These are phyloP conservation scores for Spatula versicolor DNA, from an alignment of 2,797 vertebrate genomes.

Conservation along the genomic window DNA sequence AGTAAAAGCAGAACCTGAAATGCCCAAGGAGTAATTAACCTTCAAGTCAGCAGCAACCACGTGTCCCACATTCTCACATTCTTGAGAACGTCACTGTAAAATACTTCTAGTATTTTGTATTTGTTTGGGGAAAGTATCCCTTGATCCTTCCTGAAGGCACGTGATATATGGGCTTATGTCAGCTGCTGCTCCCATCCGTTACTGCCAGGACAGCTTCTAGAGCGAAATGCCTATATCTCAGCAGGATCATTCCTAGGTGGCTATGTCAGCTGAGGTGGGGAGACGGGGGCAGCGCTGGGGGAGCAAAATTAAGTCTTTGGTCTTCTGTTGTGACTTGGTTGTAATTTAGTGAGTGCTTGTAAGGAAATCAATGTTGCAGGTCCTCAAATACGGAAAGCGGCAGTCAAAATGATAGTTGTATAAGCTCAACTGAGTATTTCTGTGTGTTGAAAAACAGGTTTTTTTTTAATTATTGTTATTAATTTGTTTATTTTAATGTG, in stretches of 20 bases:
- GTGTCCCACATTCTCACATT: background rate
- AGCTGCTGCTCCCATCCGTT: conserved; percentile 45
- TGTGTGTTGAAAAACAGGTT: background rate
- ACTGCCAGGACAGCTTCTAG: background rate
- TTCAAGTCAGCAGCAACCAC: background rate
- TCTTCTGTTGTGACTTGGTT: background rate
- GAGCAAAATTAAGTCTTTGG: background rate
- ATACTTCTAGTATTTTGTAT: background rate
- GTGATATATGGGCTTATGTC: conserved; percentile 19
- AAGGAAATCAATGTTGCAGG: background rate
- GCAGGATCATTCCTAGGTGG: background rate
- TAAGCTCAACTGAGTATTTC: background rate
- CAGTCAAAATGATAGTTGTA: background rate
- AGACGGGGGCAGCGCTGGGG: background rate
- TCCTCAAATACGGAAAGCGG: background rate
- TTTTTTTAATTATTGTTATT: too few species aligned
- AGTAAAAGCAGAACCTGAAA: background rate
- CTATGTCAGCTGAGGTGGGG: conserved; percentile 22
- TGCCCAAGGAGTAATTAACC: background rate
- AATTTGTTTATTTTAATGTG: background rate
- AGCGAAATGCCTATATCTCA: background rate
- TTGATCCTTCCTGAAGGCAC: conserved; percentile 14
- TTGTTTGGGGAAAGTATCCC: conserved; percentile 14
- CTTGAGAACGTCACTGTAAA: conserved; percentile 33
- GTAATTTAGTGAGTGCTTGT: background rate